Conservation (phyloP, 2,888 invertebrate species). For the Lochmaea crataegi region DNA sequence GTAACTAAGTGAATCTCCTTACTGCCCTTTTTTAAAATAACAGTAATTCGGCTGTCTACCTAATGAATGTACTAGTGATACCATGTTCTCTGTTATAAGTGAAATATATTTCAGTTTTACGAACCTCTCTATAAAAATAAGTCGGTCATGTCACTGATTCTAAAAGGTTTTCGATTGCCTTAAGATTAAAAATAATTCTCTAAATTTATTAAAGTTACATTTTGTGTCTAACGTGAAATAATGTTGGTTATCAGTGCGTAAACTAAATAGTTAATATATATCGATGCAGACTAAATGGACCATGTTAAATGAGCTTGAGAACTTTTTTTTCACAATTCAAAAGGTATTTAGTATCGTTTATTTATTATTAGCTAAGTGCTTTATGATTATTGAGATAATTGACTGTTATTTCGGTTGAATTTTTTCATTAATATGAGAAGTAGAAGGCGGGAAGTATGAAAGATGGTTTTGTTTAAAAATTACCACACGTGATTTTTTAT, state of each 20-base stretch:
- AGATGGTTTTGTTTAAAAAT: too few species aligned
- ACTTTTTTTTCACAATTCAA: conserved; percentile 12
- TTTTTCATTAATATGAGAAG: neutral
- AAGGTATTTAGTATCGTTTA: conserved; percentile 14
- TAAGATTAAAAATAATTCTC: conserved; percentile 26
- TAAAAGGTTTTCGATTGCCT: conserved; percentile 13
- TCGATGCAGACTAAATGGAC: conserved; percentile 29
- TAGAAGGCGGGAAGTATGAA: too few species aligned
- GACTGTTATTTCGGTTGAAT: neutral
- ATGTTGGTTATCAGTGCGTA: conserved; percentile 35
- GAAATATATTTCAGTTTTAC: neutral
- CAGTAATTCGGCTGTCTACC: too few species aligned
- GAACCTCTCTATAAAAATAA: neutral
- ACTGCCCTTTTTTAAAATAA: too few species aligned
- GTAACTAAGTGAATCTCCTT: too few species aligned
- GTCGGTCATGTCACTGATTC: neutral
- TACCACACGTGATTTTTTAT: too few species aligned
- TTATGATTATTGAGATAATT: conserved; percentile 22
- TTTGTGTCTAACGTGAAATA: conserved; percentile 31
- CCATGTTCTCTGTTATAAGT: too few species aligned
- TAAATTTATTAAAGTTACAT: conserved; percentile 31
- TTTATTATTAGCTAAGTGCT: conserved; percentile 14
- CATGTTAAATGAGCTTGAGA: conserved; percentile 33
- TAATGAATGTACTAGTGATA: too few species aligned
- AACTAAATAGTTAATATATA: conserved; percentile 17